Percentiles rank a stretch among this genome's conserved stretches.
These are phyloP conservation scores for Drosophila niveifrons DNA, from an alignment of 2,888 invertebrate species.

Conservation along the genomic window DNA sequence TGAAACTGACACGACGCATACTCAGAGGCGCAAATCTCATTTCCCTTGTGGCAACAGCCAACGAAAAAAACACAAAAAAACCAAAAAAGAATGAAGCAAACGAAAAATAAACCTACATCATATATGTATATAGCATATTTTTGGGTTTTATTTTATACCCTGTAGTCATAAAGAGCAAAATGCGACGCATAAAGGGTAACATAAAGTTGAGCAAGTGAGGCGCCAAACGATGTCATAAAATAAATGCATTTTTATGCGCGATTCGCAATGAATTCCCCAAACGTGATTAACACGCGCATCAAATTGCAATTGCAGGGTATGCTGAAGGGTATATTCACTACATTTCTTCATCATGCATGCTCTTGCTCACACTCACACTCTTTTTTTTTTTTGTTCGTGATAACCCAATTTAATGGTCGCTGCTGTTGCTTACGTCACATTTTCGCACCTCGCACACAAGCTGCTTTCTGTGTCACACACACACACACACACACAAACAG, in stretches of 20 bases:
- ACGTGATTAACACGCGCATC: neutral
- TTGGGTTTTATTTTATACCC: slow-evolving; percentile 35
- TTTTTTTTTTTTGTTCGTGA: slow-evolving; percentile 40
- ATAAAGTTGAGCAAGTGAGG: slow-evolving; percentile 19
- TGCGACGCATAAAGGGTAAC: slow-evolving; percentile 21
- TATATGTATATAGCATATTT: slow-evolving; percentile 37
- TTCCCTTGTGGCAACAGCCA: slow-evolving; percentile 64
- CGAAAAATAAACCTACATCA: slow-evolving; percentile 46
- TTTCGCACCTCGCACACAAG: slow-evolving; percentile 75
- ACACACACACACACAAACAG: slow-evolving; percentile 39
- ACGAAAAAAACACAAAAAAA: slow-evolving; percentile 19
- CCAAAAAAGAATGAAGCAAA: slow-evolving; percentile 15
- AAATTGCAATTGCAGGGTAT: slow-evolving; percentile 5
- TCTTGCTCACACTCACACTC: too few species aligned
- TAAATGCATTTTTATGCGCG: neutral
- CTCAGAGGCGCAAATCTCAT: slow-evolving; percentile 75
- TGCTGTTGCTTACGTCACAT: slow-evolving; percentile 71
- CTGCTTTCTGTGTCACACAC: slow-evolving; percentile 73
- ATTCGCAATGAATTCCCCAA: neutral
- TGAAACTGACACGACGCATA: slow-evolving; percentile 72
- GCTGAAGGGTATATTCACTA: neutral
- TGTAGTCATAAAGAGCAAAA: slow-evolving; percentile 42
- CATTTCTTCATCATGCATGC: neutral
- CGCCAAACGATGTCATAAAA: slow-evolving; percentile 8
- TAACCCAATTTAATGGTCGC: slow-evolving; percentile 74